phyloP scores from a whole-genome alignment of 2,888 invertebrate species.

The Drosophila prolongata region DNA sequence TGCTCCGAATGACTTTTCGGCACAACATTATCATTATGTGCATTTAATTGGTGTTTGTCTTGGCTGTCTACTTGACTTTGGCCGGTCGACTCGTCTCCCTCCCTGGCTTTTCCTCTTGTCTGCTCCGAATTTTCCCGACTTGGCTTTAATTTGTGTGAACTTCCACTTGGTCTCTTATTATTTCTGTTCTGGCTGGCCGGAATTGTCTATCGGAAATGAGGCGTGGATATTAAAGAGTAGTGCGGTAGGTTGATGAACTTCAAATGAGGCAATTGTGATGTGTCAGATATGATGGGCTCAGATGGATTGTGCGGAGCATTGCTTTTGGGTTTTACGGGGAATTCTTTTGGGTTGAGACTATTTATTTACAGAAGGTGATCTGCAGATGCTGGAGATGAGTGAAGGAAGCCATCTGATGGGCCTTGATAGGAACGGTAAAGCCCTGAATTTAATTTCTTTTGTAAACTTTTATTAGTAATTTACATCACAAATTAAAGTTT shows the following conservation, averaged over 20 bases:
- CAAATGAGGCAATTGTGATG: conserved; percentile 33
- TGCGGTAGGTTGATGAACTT: conserved; percentile 36
- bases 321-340: not conserved
- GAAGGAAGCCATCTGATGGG: conserved; percentile 5
- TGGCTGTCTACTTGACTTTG: conserved; percentile 63
- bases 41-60: conserved; percentile 79
- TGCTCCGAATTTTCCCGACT: conserved; percentile 27
- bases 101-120: conserved; percentile 11
- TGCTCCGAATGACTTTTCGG: conserved; percentile 76
- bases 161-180: conserved; percentile 44
- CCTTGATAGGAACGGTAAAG: not conserved
- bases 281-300: conserved; percentile 20
- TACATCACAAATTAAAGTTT: no score
- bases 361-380: not conserved
- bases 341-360: not conserved
- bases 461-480: no score
- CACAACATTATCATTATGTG: conserved; percentile 80
- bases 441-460: not conserved
- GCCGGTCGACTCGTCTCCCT: conserved; percentile 1
- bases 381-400: conserved; percentile 9
- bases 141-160: conserved; percentile 70
- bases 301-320: not conserved
- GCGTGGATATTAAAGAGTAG: conserved; percentile 17
- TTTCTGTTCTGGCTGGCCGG: conserved; percentile 6
- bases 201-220: conserved; percentile 29